Evolutionary conservation across 2,797 vertebrate species (phyloP), one percentile per base, ranked within the genome.

Genomic region (Premnoplex brunnescens): DNA sequence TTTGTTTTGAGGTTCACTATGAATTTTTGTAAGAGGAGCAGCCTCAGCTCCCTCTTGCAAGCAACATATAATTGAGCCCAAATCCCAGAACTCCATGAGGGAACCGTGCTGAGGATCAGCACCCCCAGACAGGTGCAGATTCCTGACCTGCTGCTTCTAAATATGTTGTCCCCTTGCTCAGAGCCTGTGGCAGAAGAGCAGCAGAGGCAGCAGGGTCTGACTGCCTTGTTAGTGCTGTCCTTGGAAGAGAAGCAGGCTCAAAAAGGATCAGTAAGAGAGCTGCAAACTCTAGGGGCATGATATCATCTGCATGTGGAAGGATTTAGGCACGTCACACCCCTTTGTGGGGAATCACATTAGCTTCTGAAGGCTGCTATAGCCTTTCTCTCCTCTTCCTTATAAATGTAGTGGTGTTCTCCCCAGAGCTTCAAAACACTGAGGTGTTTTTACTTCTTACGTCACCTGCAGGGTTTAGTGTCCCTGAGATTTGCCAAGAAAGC

Each of bases 151-250:
- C 49, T 87, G 62, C 41, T 71, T 10, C 6, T 52, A 32, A 63
- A 27, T 0, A 0, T 7, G 19, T 8, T 34, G 36, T n/a, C 12
- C 14, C 6, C 32, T 78, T 7, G 41, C 69, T 55, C 44, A 44
- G 58, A 67, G 41, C 10, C 55, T 23, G 32, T 56, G 81, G 60
- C 73, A 82, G 43, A 73, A 27, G 9, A 60, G 68, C 80, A 83
- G 49, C 51, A 68, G 68, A 20, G 37, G 24, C 91, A 88, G 55
- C 14, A 48, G 74, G 55, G 54, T 3, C 44, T 90, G 71, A 48
- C 9, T n/a, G 49, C 36, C 17, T 44, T n/a, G 0, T 5, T 30
- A 39, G 51, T 55, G 80, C 69, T 13, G 1, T 9, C 34, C 48
- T 28, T 52, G 37, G 26, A 83, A 43, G 46, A 74, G 69, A 77